These are phyloP conservation scores for Adineta ricciae DNA, from an alignment of 2,888 invertebrate genomes.

Conservation along the genomic window DNA sequence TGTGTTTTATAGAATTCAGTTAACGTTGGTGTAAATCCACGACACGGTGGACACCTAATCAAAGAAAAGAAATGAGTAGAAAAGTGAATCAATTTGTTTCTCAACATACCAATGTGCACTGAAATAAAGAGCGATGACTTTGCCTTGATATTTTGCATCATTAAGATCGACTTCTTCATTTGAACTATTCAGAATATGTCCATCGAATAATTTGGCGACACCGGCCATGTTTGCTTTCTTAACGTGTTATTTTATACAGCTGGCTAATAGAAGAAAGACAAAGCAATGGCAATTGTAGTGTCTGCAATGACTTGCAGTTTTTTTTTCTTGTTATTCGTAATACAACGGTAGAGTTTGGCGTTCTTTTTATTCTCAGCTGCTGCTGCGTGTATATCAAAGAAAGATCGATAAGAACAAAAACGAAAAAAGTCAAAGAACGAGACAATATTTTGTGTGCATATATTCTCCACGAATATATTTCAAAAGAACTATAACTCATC, in stretches of 20 bases:
- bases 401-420: not conserved
- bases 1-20: slow-evolving; percentile 8
- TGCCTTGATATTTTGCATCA: not conserved
- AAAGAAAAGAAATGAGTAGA: not conserved
- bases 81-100: not conserved
- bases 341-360: not conserved
- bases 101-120: not conserved
- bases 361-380: not conserved
- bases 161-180: not conserved
- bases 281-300: not conserved
- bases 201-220: slow-evolving; percentile 1
- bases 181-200: not conserved
- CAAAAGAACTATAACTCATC: not conserved
- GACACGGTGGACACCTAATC: slow-evolving; percentile 17
- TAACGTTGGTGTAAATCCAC: not conserved
- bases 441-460: not conserved
- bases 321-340: not conserved
- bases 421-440: not conserved
- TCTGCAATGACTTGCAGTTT: slow-evolving; percentile 1
- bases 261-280: not conserved
- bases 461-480: not conserved
- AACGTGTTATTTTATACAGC: not conserved
- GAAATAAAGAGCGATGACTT: not conserved
- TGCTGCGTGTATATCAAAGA: not conserved
- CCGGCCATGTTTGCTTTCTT: not conserved